Conservation (phyloP, 37 sponge, comb jelly and placozoan species). For the Aphrocallistes beatrix region DNA sequence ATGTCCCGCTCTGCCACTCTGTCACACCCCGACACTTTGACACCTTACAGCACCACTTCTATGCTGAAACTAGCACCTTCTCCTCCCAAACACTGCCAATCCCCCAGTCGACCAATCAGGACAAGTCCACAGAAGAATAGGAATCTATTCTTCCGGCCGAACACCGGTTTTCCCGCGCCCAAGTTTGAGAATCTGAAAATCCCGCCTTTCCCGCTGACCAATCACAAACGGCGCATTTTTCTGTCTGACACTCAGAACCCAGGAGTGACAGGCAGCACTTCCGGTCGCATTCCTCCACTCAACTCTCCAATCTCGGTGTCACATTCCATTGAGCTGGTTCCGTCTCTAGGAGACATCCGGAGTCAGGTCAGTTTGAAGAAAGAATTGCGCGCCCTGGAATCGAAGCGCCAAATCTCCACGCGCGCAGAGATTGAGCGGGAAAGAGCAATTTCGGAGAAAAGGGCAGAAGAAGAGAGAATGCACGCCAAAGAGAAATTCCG, state of each 20-base stretch:
- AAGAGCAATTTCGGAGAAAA: neutral
- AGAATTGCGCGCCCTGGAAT: neutral
- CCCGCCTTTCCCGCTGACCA: neutral
- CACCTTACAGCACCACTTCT: neutral
- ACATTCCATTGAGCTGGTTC: slow-evolving; percentile 1
- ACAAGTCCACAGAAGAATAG: neutral
- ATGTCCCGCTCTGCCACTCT: slow-evolving; percentile 8
- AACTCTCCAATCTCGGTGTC: neutral
- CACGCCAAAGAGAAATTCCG: neutral
- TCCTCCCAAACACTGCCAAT: neutral
- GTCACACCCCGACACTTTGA: neutral
- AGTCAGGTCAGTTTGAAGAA: neutral
- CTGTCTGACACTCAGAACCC: neutral
- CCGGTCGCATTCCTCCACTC: neutral
- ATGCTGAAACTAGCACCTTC: neutral
- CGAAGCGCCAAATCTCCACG: neutral
- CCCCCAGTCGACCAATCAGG: neutral
- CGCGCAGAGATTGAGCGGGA: neutral
- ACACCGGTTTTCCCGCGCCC: no score
- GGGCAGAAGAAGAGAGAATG: neutral
- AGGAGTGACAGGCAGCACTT: neutral
- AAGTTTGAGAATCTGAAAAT: no score
- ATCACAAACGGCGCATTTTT: neutral
- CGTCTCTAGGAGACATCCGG: neutral
- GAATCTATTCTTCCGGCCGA: neutral